Evolutionary conservation across 2,888 invertebrate genomes (phyloP).

Genomic region (Hesperia comma): DNA sequence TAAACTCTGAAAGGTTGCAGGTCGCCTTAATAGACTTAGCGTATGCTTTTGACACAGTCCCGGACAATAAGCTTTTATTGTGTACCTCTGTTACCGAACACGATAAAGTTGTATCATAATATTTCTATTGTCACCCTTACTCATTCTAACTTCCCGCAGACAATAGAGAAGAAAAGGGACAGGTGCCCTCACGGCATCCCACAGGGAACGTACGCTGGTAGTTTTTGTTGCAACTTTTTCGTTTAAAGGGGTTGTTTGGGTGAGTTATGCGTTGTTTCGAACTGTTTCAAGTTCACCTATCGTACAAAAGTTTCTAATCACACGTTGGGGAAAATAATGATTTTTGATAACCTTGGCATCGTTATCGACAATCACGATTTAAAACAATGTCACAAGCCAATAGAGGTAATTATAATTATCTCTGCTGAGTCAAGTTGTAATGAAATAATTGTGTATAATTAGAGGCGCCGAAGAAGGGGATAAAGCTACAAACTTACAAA

Average conservation of each 20-base stretch:
- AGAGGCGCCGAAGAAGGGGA: too few relatives aligned
- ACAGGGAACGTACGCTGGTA: slow-evolving; percentile 9
- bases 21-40: slow-evolving; percentile 3
- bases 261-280: slow-evolving; percentile 12
- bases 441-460: too few relatives aligned
- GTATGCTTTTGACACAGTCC: slow-evolving; percentile 12
- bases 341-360: too few relatives aligned
- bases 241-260: slow-evolving; percentile 14
- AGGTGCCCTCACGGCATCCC: slow-evolving; percentile 10
- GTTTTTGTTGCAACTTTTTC: slow-evolving; percentile 25
- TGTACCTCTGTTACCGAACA: slow-evolving; percentile 7
- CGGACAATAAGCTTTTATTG: slow-evolving; percentile 17
- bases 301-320: slow-evolving; percentile 7
- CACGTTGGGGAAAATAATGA: slow-evolving; percentile 6
- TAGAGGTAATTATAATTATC: too few relatives aligned
- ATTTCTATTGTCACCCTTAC: slow-evolving; percentile 20
- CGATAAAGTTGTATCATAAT: slow-evolving; percentile 21
- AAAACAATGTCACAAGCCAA: too few relatives aligned
- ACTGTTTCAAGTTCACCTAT: slow-evolving; percentile 20
- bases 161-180: slow-evolving; percentile 7
- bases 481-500: too few relatives aligned
- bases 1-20: neutral
- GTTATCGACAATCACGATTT: too few relatives aligned
- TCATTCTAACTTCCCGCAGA: neutral
- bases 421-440: too few relatives aligned